These are phyloP conservation scores for Plutella xylostella DNA, from an alignment of 2,888 invertebrate species.

Conservation along the genomic window DNA sequence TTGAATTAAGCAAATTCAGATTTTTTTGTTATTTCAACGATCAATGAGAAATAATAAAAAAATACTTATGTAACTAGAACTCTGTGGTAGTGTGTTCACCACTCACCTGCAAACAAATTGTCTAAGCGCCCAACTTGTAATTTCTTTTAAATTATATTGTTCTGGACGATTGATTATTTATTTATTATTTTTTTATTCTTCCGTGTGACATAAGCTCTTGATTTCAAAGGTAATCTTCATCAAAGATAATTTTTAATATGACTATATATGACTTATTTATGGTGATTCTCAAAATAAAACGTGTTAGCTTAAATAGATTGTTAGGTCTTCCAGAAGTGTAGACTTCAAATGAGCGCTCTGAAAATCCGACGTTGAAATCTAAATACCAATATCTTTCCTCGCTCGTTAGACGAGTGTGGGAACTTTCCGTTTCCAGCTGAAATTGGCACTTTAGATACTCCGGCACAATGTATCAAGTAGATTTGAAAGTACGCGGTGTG, in stretches of 20 bases:
- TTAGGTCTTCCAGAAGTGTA: neutral
- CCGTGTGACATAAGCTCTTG: neutral
- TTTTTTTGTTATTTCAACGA: no score
- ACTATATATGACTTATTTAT: neutral
- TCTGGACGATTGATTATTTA: neutral
- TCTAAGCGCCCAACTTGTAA: no score
- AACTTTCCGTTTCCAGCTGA: slow-evolving; percentile 38
- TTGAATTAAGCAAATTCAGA: no score
- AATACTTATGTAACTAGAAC: no score
- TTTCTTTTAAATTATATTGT: neutral
- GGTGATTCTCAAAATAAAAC: neutral
- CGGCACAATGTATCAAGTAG: no score
- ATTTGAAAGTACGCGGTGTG: no score
- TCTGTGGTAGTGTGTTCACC: no score
- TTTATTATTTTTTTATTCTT: neutral
- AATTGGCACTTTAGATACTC: no score
- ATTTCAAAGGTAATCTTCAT: neutral
- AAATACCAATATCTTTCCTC: slow-evolving; percentile 5
- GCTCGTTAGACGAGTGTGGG: slow-evolving; percentile 11
- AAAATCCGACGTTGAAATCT: neutral
- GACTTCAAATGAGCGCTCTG: neutral
- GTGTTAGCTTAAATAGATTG: neutral
- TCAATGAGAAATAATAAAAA: no score
- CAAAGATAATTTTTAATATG: neutral
- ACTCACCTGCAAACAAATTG: no score